These are phyloP conservation scores for Plotosus lineatus DNA, from an alignment of 2,113 vertebrate genomes.

Conservation along the genomic window DNA sequence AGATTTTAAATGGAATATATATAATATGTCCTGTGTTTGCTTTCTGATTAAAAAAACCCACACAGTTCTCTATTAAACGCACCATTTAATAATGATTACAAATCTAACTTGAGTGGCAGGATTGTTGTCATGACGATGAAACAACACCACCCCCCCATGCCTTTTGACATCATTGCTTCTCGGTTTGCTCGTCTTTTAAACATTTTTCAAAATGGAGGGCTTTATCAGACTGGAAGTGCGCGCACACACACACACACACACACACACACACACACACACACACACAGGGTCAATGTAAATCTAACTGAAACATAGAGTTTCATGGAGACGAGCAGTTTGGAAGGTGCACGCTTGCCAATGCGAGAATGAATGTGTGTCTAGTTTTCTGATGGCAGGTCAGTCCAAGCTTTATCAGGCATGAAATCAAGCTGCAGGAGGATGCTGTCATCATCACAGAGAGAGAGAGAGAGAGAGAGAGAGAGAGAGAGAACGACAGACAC, in stretches of 20 bases:
- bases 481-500: conserved; percentile 53
- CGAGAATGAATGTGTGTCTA: conserved; percentile 49
- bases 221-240: neutral
- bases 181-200: neutral
- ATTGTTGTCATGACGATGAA: conserved; percentile 4
- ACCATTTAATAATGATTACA: neutral
- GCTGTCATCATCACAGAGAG: conserved; percentile 59
- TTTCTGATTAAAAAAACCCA: neutral
- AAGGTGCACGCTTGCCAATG: conserved; percentile 1
- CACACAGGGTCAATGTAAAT: neutral
- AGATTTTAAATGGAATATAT: neutral
- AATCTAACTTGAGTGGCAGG: neutral
- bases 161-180: neutral
- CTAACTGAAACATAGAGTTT: neutral
- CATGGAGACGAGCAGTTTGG: neutral
- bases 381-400: conserved; percentile 66
- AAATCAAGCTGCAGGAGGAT: conserved; percentile 69
- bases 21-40: neutral
- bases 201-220: neutral
- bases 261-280: neutral
- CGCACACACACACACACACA: neutral
- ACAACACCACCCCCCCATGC: neutral
- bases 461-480: conserved; percentile 47
- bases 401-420: conserved; percentile 68
- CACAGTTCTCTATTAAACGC: neutral